Conservation (phyloP, 2,797 vertebrate genomes). For the Clarias laeviceps region DNA sequence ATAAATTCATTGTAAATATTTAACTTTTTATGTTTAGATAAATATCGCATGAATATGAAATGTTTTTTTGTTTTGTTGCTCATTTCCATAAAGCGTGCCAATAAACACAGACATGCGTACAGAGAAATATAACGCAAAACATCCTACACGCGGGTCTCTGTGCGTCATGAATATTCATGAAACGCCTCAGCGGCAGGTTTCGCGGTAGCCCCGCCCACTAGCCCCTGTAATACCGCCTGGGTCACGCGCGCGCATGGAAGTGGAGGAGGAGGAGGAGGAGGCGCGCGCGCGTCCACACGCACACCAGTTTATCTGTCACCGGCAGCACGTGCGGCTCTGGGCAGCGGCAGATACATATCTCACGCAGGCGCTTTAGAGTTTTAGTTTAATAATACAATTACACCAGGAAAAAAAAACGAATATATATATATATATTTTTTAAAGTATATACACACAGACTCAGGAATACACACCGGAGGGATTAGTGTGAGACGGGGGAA, state of each 20-base stretch:
- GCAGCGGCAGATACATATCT: conserved; percentile 1
- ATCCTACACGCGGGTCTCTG: neutral
- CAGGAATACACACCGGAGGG: neutral
- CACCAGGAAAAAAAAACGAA: neutral
- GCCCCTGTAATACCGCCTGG: neutral
- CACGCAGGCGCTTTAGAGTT: neutral
- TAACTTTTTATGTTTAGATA: neutral
- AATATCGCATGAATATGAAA: neutral
- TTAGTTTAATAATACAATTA: neutral
- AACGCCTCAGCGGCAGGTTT: neutral
- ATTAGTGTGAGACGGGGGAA: neutral
- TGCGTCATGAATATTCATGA: conserved; percentile 14
- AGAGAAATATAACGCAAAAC: neutral
- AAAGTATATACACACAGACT: neutral
- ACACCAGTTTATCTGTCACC: conserved; percentile 18
- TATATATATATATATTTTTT: neutral
- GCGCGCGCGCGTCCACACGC: neutral
- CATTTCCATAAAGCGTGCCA: neutral
- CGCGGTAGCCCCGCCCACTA: neutral
- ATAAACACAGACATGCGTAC: neutral
- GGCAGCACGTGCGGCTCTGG: conserved; percentile 27
- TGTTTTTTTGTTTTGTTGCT: neutral
- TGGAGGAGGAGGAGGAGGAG: neutral
- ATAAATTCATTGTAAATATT: neutral
- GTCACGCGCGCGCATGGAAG: neutral